Evolutionary conservation across 2,888 invertebrate genomes (phyloP).

Genomic region (Eupithecia tripunctaria): DNA sequence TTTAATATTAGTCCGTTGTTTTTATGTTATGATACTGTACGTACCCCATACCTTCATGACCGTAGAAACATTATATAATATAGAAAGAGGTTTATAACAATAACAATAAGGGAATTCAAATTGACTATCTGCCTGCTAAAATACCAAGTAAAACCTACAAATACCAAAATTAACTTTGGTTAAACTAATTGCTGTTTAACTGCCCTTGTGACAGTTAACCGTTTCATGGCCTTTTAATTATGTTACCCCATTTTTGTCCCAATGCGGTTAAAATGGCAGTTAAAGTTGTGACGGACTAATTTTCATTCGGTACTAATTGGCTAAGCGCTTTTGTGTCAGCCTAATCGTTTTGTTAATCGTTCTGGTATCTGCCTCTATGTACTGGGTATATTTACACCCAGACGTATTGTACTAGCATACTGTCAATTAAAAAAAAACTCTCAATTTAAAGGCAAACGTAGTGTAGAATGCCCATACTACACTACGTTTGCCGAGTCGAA

Average conservation of each 20-base stretch:
- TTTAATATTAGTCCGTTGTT: no score
- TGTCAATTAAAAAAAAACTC: no score
- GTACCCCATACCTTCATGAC: background rate
- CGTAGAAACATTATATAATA: background rate
- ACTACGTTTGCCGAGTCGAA: no score
- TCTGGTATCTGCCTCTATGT: background rate
- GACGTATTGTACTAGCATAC: background rate
- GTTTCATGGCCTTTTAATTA: slow-evolving; percentile 49
- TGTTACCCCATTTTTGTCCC: slow-evolving; percentile 44
- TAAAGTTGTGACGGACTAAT: slow-evolving; percentile 29
- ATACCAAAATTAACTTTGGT: slow-evolving; percentile 28
- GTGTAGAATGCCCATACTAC: no score
- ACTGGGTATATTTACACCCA: background rate
- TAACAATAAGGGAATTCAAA: background rate
- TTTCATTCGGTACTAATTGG: slow-evolving; percentile 27
- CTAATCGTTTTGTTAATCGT: slow-evolving; percentile 22
- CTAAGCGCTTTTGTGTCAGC: slow-evolving; percentile 19
- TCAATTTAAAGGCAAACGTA: no score
- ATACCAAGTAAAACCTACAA: background rate
- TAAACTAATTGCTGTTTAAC: slow-evolving; percentile 47
- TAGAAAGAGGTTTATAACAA: no score
- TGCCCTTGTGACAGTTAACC: slow-evolving; percentile 44
- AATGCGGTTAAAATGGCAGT: slow-evolving; percentile 29
- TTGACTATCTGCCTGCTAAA: background rate
- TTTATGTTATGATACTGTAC: background rate